Evolutionary conservation across 2,797 vertebrate species (phyloP), one percentile per base, ranked within the genome.

Genomic region (Myiotriccus ornatus): DNA sequence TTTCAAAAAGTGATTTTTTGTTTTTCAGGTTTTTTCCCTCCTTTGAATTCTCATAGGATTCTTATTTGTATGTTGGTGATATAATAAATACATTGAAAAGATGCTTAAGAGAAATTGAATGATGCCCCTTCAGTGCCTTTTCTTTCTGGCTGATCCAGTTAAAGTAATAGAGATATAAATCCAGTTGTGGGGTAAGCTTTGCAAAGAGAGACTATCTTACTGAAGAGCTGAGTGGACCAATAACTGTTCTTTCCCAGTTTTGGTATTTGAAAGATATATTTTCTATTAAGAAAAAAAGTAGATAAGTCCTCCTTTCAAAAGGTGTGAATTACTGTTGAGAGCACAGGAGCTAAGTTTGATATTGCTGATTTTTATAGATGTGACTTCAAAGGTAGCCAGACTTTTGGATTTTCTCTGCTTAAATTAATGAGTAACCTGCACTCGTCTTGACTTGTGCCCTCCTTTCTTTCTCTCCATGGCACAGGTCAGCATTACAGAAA

Each of bases 371-470:
- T 83, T 84, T 78, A 44, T 65, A 65, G 34, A 47, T 60, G 30
- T 76, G 25, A 74, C 34, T 75, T 78, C 30, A 89, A 86, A 95
- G 17, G 41, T 55, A 84, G 34, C 13, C 73, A 85, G 82, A 49
- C 53, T 77, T 83, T 4, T 34, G 32, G 25, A 81, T 88, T 91
- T 93, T 82, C 17, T 55, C 14, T 49, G 23, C n/a, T 82, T 89
- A 76, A 79, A 43, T 90, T 89, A 86, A 81, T 80, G 68, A 69
- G 60, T 70, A 74, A 83, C 78, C n/a, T 88, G 47, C 22, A 63
- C 28, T 86, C 7, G 10, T 60, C 34, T 91, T 90, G 49, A 67
- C 79, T 84, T 75, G 32, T 67, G 28, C 39, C 30, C 44, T 81
- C 55, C 37, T 84, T 76, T 68, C 22, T 81, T 84, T 86, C 79